These are phyloP conservation scores for Olivierus martensii DNA, from an alignment of 1,140 invertebrate species.

Conservation along the genomic window DNA sequence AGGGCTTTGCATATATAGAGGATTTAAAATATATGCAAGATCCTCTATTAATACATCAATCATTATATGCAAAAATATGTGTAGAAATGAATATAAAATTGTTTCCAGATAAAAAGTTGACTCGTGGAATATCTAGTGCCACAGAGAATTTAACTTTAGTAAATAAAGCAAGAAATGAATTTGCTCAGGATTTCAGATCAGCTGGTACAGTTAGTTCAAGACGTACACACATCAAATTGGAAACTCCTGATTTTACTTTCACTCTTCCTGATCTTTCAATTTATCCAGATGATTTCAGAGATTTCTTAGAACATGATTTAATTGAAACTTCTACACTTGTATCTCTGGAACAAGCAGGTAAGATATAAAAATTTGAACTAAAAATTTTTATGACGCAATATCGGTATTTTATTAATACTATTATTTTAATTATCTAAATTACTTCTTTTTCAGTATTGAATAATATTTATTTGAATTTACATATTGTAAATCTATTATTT, in stretches of 20 bases:
- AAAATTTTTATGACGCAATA: no score
- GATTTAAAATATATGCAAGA: no score
- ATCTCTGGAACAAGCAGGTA: conserved; percentile 54
- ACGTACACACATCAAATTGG: conserved; percentile 20
- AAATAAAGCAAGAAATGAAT: conserved; percentile 50
- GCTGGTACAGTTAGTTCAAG: conserved; percentile 26
- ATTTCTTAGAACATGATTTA: conserved; percentile 76
- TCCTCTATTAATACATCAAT: no score
- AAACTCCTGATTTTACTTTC: conserved; percentile 61
- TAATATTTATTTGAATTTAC: no score
- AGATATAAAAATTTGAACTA: no score
- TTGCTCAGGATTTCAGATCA: conserved; percentile 44
- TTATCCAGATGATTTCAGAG: conserved; percentile 54
- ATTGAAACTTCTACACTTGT: conserved; percentile 68
- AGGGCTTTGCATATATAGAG: no score
- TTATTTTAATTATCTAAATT: no score
- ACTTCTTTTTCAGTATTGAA: no score
- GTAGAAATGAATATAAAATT: no score
- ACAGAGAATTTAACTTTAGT: conserved; percentile 66
- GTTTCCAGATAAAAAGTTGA: conserved; percentile 42
- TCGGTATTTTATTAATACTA: no score
- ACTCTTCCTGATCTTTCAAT: conserved; percentile 65
- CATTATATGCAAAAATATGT: no score
- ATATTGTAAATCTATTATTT: no score
- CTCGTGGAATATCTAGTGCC: conserved; percentile 65